Evolutionary conservation across 2,797 vertebrate genomes (phyloP).

Genomic region (Tachyglossus aculeatus): DNA sequence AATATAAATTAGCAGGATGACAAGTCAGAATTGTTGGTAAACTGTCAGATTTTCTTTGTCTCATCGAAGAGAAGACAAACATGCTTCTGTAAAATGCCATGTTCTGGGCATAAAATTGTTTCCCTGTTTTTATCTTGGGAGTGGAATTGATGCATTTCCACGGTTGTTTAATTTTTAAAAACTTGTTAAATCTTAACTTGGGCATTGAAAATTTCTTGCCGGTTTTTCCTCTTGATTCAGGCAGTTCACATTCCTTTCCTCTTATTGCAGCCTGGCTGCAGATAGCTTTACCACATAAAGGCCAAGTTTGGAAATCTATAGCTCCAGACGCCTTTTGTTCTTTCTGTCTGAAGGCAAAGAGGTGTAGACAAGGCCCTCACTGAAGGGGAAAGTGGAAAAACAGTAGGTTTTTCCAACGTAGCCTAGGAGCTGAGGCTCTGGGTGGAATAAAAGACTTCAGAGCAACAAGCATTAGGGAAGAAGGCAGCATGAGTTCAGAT

Average conservation of each 20-base stretch:
- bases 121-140: conserved; percentile 3
- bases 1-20: conserved; percentile 48
- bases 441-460: not conserved
- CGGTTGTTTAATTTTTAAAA: not conserved
- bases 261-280: not conserved
- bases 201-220: conserved; percentile 3
- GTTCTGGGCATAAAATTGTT: not conserved
- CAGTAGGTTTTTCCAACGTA: not conserved
- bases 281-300: conserved; percentile 3
- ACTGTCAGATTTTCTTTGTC: conserved; percentile 56
- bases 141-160: not conserved
- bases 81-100: not conserved
- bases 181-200: conserved; percentile 1
- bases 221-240: conserved; percentile 6
- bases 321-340: not conserved
- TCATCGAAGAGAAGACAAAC: conserved; percentile 42
- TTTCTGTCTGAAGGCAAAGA: conserved; percentile 14
- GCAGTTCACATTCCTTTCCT: not conserved
- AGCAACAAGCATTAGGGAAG: not conserved
- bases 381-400: not conserved
- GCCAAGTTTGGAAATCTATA: conserved; percentile 22
- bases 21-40: conserved; percentile 53
- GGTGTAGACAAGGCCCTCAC: not conserved
- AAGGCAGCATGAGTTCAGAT: not conserved
- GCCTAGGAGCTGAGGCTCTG: not conserved